Conservation (phyloP, 1,140 invertebrate species). For the Aphis craccivora region DNA sequence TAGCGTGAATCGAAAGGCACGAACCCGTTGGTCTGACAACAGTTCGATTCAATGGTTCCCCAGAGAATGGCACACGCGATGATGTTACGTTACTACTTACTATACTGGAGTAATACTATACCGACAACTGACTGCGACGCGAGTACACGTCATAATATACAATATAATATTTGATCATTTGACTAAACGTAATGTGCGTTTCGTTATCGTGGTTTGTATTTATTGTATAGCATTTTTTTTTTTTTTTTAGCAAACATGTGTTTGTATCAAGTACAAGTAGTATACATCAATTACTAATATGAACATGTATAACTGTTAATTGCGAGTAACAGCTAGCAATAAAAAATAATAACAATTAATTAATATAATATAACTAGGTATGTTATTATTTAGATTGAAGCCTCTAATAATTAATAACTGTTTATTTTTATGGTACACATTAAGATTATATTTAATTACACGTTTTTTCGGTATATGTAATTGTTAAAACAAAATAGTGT, state of each 20-base stretch:
- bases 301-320: not conserved
- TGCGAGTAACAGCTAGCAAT: not conserved
- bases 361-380: not conserved
- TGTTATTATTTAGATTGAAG: not conserved
- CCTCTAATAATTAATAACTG: not conserved
- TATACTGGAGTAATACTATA: not conserved
- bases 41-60: constrained; percentile 49
- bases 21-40: not conserved
- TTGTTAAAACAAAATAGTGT: not conserved
- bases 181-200: not conserved
- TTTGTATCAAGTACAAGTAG: not conserved
- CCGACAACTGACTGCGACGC: not conserved
- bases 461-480: not conserved
- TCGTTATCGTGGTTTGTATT: not conserved
- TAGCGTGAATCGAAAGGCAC: not conserved
- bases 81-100: not conserved
- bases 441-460: not conserved
- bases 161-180: not conserved
- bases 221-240: not conserved
- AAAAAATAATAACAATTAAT: constrained; percentile 4
- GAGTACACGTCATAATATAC: not conserved
- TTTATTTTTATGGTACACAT: not conserved
- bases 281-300: not conserved
- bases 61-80: constrained; percentile 47
- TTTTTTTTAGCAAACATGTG: not conserved